Evolutionary conservation across 2,113 vertebrate species (phyloP), one percentile per base, ranked within the genome.

Genomic region (Tyto alba): DNA sequence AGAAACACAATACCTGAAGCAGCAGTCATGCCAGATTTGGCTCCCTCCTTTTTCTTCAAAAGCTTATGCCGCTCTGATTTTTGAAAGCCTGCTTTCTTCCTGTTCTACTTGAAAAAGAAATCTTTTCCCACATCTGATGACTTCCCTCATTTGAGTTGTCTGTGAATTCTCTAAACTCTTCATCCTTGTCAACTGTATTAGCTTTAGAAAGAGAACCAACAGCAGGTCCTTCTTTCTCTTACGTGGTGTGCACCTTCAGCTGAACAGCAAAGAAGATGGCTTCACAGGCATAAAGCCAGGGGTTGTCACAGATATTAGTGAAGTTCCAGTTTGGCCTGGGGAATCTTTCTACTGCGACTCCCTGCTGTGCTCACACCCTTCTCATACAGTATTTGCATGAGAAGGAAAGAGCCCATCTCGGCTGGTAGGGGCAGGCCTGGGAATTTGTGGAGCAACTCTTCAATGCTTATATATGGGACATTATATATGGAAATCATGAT

Each of bases 401-500:
- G 69, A 38, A 66, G 73, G 60, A 71, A 87, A 69, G 45, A 85
- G 38, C 66, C 38, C 4, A 4, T 56, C 36, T 85, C 68, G 73
- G 50, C 88, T 96, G 92, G 88, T 68, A 90, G 72, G 30, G 34
- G 12, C 94, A 93, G n/a, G 86, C 62, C 89, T 96, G 96, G 87
- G 94, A 97, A 95, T 64, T 47, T 53, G 57, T 62, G 77, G 60
- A 86, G 79, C 93, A 96, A 94, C 69, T 40, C 40, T 64, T 91
- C 77, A 60, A 56, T 68, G 56, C 74, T 95, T 85, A 57, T 72
- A 47, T 76, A 94, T 66, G 48, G 94, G 77, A 88, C 79, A 93
- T 96, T 96, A 79, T 56, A 40, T 93, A 96, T 96, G 96, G 94
- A 97, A 97, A 96, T 96, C 16, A 64, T 11, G 13, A 59, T 77